Base-by-base conservation (phyloP, 2,113 vertebrate species). In the Petaurus breviceps region DNA sequence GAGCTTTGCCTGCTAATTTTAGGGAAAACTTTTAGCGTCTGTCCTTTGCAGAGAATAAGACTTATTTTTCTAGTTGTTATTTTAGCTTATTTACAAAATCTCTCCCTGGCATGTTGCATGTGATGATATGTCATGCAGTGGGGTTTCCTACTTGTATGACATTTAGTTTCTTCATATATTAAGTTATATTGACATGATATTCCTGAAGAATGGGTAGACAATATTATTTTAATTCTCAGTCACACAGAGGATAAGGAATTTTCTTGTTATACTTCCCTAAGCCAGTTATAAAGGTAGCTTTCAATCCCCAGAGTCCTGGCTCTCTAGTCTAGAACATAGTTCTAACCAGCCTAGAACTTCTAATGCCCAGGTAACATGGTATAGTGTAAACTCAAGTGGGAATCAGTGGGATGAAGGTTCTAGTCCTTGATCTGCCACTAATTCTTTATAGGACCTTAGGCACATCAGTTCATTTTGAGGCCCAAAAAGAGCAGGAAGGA, bases 1-100 rank as follows among this genome's bases (percentile, higher is more conserved):
- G 47, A 91, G 90, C 92, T 97, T 91, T 97, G 51, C 96, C 91
- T 51, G 90, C 53, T 95, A 96, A 61, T 92, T 84, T 52, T 90
- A 53, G 28, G 10, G 25, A 51, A 92, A 92, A 51, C 46, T 90
- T 90, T 31, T 28, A 68, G 25, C 9, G 50, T n/a, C 46, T 95
- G 97, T 97, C 96, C 96, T 97, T 96, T 95, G 77, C 90, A 96
- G 90, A 97, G 89, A 90, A 46, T 49, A 43, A 97, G 51, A 49
- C 28, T 25, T 51, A 51, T 93, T 96, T 97, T 94, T 94, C 94
- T 98, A 54, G 28, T 94, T 84, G 68, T 84, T 96, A 93, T 90
- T 98, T 47, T 95, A 90, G 93, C 22, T 91, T 90, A 49, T 96
- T 98, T 94, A 93, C 89, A 91, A 94, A 96, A 93, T 94, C 93